Conservation (phyloP, 1,140 invertebrate genomes). For the Tetramorium parvispinum region DNA sequence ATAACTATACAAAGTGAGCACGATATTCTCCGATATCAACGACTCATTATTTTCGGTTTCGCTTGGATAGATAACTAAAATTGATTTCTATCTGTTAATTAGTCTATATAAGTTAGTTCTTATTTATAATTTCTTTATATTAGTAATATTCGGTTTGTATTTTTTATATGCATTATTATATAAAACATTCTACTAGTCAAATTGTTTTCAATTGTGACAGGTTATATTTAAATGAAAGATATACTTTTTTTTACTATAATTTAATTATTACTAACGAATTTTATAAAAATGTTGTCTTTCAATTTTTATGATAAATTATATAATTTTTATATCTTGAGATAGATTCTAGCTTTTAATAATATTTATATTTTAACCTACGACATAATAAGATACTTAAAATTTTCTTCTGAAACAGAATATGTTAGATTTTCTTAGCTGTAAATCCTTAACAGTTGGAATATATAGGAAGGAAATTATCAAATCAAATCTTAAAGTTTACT, state of each 20-base stretch:
- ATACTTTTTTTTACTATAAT: background rate
- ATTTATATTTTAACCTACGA: background rate
- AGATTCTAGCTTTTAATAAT: background rate
- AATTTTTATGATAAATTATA: background rate
- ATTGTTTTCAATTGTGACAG: background rate
- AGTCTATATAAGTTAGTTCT: background rate
- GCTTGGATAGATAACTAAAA: background rate
- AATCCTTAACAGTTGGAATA: background rate
- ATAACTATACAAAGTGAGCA: background rate
- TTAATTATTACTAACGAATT: constrained; percentile 4
- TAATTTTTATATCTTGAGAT: background rate
- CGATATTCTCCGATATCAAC: background rate
- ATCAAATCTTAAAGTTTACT: background rate
- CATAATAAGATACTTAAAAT: background rate
- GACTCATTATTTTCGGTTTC: background rate
- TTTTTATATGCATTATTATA: background rate
- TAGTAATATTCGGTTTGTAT: background rate
- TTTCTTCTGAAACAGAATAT: background rate
- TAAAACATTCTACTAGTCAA: background rate
- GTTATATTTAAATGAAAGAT: background rate
- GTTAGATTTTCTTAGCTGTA: background rate
- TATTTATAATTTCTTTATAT: no score
- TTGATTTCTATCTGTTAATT: background rate
- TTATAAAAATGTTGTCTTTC: background rate
- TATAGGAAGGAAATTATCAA: background rate